A percentile compares a stretch with the other conserved stretches of the same genome.
Evolutionary conservation across 2,797 vertebrate species (phyloP).

Genomic region (Galaxias olidus): DNA sequence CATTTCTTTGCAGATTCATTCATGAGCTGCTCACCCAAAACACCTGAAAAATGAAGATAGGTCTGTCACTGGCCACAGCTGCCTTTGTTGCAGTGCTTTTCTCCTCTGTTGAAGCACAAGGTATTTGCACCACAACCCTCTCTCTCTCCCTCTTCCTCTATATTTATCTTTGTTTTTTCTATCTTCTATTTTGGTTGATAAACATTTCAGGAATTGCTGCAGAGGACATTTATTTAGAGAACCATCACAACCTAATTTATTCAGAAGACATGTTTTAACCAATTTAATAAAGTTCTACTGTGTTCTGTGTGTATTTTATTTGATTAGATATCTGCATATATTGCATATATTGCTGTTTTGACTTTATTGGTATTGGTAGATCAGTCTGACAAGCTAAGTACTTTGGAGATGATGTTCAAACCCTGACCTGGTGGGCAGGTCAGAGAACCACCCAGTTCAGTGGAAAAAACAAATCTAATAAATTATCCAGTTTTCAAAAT

Average conservation of each 20-base stretch:
- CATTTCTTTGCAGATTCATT: slow-evolving; percentile 81
- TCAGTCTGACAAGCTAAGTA: neutral
- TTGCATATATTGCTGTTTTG: neutral
- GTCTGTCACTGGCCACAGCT: slow-evolving; percentile 82
- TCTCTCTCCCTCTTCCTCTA: neutral
- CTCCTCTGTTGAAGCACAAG: slow-evolving; percentile 91
- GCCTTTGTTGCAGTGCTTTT: slow-evolving; percentile 85
- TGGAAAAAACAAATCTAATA: too few relatives aligned
- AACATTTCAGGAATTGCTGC: slow-evolving; percentile 22
- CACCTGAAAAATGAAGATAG: slow-evolving; percentile 84
- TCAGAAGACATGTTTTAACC: slow-evolving; percentile 40
- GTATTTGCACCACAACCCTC: slow-evolving; percentile 75
- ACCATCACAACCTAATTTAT: slow-evolving; percentile 7
- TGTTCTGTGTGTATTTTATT: slow-evolving; percentile 49
- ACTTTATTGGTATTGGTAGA: neutral
- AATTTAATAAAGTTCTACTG: slow-evolving; percentile 64
- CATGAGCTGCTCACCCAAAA: slow-evolving; percentile 84
- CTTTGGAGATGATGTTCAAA: too few relatives aligned
- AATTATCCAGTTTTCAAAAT: too few relatives aligned
- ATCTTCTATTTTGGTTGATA: slow-evolving; percentile 6
- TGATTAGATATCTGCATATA: slow-evolving; percentile 12
- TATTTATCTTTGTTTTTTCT: slow-evolving; percentile 5
- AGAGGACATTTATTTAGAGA: slow-evolving; percentile 1
- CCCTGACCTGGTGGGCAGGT: too few relatives aligned
- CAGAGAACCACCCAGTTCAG: too few relatives aligned